Percentiles rank a stretch among this genome's conserved stretches.
These are phyloP conservation scores for Nomada lathburiana DNA, from an alignment of 2,888 invertebrate species.

Conservation along the genomic window DNA sequence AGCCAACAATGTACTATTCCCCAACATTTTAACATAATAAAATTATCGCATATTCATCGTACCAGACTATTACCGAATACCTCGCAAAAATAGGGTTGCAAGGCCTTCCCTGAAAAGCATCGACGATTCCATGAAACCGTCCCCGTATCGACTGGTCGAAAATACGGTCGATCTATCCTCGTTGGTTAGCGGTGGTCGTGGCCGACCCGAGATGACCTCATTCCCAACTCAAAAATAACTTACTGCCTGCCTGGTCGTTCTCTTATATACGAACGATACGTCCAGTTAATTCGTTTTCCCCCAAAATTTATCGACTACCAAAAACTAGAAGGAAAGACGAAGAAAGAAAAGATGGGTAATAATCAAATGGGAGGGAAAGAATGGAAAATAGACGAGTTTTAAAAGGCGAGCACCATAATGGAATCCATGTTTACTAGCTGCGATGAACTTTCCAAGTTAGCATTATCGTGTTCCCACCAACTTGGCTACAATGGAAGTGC, in stretches of 20 bases:
- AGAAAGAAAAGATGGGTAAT: background rate
- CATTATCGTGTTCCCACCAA: constrained; percentile 6
- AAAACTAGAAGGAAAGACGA: constrained; percentile 20
- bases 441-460: constrained; percentile 6
- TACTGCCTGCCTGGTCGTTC: constrained; percentile 63
- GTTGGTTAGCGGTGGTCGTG: constrained; percentile 60
- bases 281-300: constrained; percentile 15
- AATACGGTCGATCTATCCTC: constrained; percentile 59
- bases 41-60: background rate
- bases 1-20: background rate
- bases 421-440: constrained; percentile 23
- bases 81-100: background rate
- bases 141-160: constrained; percentile 53
- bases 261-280: constrained; percentile 26
- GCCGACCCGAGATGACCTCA: constrained; percentile 79
- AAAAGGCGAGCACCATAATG: constrained; percentile 13
- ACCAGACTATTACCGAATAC: background rate
- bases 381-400: background rate
- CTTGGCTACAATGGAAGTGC: constrained; percentile 59
- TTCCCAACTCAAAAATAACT: constrained; percentile 79
- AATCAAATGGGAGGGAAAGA: background rate
- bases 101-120: constrained; percentile 22
- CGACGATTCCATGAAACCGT: constrained; percentile 21
- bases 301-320: constrained; percentile 43
- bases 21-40: no score